Percentiles rank a stretch among this genome's conserved stretches.
These are phyloP conservation scores for Cyanoliseus patagonus DNA, from an alignment of 2,113 vertebrate species.

Conservation along the genomic window DNA sequence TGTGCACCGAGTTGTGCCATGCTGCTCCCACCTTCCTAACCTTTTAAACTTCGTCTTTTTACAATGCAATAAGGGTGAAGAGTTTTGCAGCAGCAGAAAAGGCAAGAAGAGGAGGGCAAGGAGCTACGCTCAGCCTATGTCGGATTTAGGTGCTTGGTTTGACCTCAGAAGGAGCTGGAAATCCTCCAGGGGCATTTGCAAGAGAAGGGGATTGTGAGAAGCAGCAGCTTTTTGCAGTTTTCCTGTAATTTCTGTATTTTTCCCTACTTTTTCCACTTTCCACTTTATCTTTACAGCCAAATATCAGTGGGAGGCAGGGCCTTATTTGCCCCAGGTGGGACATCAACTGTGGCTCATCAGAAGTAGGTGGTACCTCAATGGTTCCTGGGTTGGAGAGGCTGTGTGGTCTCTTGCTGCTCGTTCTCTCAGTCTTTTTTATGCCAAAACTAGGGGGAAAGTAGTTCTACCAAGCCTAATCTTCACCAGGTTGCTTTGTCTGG, in stretches of 20 bases:
- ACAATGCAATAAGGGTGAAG: too few species aligned
- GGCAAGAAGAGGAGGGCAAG: accelerated
- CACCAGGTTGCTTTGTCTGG: not conserved
- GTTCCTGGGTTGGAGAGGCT: not conserved
- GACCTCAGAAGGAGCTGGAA: not conserved
- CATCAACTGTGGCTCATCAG: not conserved
- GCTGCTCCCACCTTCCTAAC: not conserved
- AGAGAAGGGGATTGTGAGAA: not conserved
- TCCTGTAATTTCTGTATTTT: not conserved
- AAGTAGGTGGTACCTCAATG: accelerated
- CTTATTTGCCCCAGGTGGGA: not conserved
- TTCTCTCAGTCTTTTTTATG: accelerated
- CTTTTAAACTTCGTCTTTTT: not conserved
- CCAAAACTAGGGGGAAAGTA: accelerated
- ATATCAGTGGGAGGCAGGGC: not conserved
- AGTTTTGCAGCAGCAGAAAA: not conserved
- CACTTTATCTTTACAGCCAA: not conserved
- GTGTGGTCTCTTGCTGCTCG: accelerated
- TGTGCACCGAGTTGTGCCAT: accelerated
- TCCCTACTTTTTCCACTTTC: accelerated
- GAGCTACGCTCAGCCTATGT: not conserved
- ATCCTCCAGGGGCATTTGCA: not conserved
- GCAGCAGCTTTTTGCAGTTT: not conserved
- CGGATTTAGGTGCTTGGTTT: not conserved
- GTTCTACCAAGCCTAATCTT: accelerated